Evolutionary conservation across 2,113 vertebrate genomes (phyloP), one percentile per base, ranked within the genome.

Genomic region (Coturnix japonica): DNA sequence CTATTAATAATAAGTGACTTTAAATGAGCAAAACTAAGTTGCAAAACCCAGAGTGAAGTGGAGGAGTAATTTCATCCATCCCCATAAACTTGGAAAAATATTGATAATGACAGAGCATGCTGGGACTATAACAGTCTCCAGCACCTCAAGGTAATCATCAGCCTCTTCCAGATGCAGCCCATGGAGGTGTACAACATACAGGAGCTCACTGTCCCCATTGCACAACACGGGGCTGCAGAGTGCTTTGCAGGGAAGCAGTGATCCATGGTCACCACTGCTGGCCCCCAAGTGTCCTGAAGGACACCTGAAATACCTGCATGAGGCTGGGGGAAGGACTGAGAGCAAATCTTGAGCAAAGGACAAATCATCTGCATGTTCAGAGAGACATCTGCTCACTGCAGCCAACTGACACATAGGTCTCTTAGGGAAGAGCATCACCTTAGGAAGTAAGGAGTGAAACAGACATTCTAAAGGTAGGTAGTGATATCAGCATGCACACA

Each of bases 131-230:
- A 37, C 81, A 66, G 71, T 28, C 54, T 71, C 33, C 19, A 60
- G 59, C 49, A 85, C 19, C 79, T 65, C 63, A 31, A 46, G 67
- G 49, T 23, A 74, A 71, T 14, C 70, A 65, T 6, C 44, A 60
- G 54, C 43, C 71, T 87, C 39, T 63, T 66, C 63, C 12, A 49
- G 44, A 31, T 35, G 25, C 0, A 2, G 51, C 7, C 85, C 61
- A 3, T 3, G 73, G 83, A 35, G 1, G 2, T 5, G 2, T 0
- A 1, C 43, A 19, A 33, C 13, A 2, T 33, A 37, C 18, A 81
- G 65, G 46, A 21, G 14, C 7, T 61, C 43, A 15, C 1, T 59
- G 74, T 76, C 56, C 43, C 53, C 65, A 28, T 0, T 43, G 43
- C 79, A 69, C 56, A 71, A 19, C 26, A 25, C 0, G 0, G 18